These are phyloP conservation scores for Drosophila ercepeae DNA, from an alignment of 1,140 invertebrate species.

Conservation along the genomic window DNA sequence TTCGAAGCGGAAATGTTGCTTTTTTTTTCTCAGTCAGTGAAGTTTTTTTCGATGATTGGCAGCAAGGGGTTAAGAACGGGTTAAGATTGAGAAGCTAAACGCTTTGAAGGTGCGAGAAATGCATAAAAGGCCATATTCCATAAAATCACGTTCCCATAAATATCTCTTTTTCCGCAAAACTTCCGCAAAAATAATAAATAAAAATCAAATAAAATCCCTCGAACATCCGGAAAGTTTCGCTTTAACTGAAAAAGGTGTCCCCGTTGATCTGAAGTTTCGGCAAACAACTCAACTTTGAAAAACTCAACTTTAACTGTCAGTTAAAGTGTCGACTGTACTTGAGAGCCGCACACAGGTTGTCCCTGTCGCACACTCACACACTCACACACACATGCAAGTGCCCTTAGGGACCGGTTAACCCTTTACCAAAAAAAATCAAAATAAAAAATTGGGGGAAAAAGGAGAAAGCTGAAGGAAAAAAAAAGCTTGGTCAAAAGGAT, in stretches of 20 bases:
- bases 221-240: background rate
- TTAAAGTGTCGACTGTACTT: constrained; percentile 76
- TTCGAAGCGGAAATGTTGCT: constrained; percentile 75
- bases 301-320: constrained; percentile 69
- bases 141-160: too few species aligned
- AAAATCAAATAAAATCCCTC: constrained; percentile 4
- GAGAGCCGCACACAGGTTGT: constrained; percentile 27
- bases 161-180: too few species aligned
- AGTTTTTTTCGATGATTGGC: constrained; percentile 56
- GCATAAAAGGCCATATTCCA: background rate
- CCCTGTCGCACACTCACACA: constrained; percentile 20
- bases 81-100: background rate
- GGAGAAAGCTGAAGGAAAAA: background rate
- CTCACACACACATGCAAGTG: constrained; percentile 22
- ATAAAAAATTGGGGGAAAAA: constrained; percentile 10
- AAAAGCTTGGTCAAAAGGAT: constrained; percentile 40
- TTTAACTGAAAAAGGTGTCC: constrained; percentile 4
- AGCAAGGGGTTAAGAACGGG: constrained; percentile 33
- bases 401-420: constrained; percentile 72
- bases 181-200: background rate
- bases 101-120: background rate
- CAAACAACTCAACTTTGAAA: constrained; percentile 45
- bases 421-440: constrained; percentile 33
- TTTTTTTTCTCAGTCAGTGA: constrained; percentile 51
- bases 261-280: background rate